Conservation (phyloP, 2,113 vertebrate genomes). For the Ceuthmochares aereus region DNA sequence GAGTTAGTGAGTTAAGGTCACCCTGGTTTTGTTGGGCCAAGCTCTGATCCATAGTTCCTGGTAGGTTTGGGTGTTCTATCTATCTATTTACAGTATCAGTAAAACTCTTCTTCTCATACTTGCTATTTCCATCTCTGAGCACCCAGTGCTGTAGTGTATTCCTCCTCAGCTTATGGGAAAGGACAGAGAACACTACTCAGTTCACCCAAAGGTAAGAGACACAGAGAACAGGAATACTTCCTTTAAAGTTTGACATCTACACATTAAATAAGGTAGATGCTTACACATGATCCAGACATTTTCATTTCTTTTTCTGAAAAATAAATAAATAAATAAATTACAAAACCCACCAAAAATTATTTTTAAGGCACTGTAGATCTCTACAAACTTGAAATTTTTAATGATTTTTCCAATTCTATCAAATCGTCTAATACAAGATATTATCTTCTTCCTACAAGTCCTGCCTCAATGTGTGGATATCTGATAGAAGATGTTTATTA, state of each 20-base stretch:
- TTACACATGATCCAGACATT: accelerated
- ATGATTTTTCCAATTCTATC: background rate
- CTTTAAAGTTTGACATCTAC: background rate
- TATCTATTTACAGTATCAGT: background rate
- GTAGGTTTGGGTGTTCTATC: background rate
- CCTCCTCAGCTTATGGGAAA: background rate
- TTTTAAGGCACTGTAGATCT: background rate
- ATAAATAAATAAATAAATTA: too few relatives aligned
- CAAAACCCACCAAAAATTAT: background rate
- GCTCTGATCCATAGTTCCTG: background rate
- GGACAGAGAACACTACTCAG: background rate
- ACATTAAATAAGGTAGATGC: background rate
- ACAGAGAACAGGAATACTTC: background rate
- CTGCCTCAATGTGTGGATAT: background rate
- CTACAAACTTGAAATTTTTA: background rate
- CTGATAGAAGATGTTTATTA: background rate
- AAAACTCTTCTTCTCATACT: background rate
- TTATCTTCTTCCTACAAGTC: background rate
- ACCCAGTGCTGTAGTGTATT: background rate
- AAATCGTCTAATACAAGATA: background rate
- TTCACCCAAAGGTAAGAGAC: background rate
- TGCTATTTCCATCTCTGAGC: background rate
- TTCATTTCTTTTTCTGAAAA: background rate
- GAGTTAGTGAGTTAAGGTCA: background rate
- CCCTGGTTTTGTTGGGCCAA: background rate